Conservation (phyloP, 2,888 invertebrate genomes). For the Rutpela maculata region DNA sequence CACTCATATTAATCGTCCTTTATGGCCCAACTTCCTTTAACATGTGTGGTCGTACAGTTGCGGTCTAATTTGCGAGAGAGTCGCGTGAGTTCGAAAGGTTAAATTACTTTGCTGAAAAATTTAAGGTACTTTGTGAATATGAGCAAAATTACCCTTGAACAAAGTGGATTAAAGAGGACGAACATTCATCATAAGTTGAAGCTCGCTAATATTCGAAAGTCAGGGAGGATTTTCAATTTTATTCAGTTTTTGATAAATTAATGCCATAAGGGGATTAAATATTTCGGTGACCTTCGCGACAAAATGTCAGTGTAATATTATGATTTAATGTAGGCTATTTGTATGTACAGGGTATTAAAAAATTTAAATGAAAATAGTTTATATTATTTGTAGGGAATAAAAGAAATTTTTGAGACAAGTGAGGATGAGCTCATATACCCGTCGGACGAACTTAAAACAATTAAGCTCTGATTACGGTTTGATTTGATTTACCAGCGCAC, state of each 20-base stretch:
- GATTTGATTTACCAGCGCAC: too few species aligned
- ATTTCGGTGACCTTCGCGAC: neutral
- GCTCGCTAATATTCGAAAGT: neutral
- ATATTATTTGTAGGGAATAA: too few species aligned
- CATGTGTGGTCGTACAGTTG: neutral
- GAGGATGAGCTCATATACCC: too few species aligned
- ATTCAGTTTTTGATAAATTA: conserved; percentile 4
- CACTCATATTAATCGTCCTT: neutral
- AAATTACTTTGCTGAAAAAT: neutral
- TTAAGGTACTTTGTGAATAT: conserved; percentile 1
- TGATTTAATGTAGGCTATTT: conserved; percentile 1
- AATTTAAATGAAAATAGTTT: too few species aligned
- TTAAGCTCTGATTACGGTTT: too few species aligned
- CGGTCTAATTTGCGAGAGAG: neutral
- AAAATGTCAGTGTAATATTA: neutral
- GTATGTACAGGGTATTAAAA: neutral
- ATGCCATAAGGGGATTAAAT: neutral
- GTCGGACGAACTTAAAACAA: too few species aligned
- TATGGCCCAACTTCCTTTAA: neutral
- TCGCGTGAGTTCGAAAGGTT: neutral
- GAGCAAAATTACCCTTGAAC: neutral
- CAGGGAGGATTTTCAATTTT: neutral
- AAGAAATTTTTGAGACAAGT: too few species aligned
- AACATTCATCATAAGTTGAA: conserved; percentile 1
- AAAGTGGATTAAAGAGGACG: conserved; percentile 7